Percentiles rank a stretch among this genome's conserved stretches.
These are phyloP conservation scores for Drosophila kuntzei DNA, from an alignment of 2,888 invertebrate genomes.

Conservation along the genomic window DNA sequence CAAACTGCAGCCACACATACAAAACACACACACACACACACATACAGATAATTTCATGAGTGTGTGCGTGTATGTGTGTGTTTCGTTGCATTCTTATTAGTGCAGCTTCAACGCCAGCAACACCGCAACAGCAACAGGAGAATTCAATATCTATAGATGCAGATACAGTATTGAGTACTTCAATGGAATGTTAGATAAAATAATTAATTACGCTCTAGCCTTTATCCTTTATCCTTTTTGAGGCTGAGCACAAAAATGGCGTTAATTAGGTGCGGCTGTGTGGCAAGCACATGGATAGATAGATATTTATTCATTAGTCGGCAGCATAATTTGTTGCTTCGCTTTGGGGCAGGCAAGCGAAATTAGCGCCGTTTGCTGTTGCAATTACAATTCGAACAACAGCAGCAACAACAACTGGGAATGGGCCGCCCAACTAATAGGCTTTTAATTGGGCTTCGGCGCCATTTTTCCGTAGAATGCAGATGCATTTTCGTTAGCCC, in stretches of 20 bases:
- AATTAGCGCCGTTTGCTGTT: conserved; percentile 48
- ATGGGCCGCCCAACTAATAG: conserved; percentile 56
- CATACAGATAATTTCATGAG: conserved; percentile 47
- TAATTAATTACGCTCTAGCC: conserved; percentile 38
- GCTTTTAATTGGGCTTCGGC: conserved; percentile 66
- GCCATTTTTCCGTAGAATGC: conserved; percentile 4
- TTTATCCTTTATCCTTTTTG: not conserved
- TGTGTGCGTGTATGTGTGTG: conserved; percentile 18
- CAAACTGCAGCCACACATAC: conserved; percentile 48
- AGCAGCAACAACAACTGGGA: conserved; percentile 19
- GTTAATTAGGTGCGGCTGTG: conserved; percentile 49
- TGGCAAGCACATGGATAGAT: conserved; percentile 25
- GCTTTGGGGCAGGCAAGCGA: conserved; percentile 54
- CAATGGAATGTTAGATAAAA: conserved; percentile 17
- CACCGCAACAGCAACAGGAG: conserved; percentile 26
- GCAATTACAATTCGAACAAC: conserved; percentile 57
- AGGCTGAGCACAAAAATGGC: conserved; percentile 40
- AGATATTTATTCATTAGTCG: conserved; percentile 73
- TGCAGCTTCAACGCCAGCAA: conserved; percentile 65
- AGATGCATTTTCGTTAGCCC: conserved; percentile 11
- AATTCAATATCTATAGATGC: conserved; percentile 36
- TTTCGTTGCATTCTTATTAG: conserved; percentile 59
- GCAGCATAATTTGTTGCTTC: conserved; percentile 56
- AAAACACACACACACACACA: conserved; percentile 14
- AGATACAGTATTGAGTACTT: conserved; percentile 11